phyloP scores from a whole-genome alignment of 2,113 vertebrate genomes.

The Puntigrus tetrazona region DNA sequence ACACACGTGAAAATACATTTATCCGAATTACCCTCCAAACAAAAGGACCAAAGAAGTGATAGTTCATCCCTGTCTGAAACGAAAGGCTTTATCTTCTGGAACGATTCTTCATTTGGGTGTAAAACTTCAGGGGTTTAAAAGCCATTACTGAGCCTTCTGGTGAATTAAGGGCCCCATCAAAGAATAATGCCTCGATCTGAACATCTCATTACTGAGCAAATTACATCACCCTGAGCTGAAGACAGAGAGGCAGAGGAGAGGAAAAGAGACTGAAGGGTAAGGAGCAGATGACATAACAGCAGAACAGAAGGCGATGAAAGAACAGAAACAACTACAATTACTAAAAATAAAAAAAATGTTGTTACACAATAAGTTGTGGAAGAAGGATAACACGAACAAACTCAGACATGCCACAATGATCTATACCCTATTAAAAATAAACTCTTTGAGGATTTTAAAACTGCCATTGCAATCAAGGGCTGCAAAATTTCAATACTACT shows the following conservation, averaged over 20 bases:
- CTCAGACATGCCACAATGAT: neutral
- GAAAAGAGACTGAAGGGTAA: slow-evolving; percentile 16
- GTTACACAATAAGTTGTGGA: neutral
- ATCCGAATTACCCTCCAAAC: slow-evolving; percentile 27
- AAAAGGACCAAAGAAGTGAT: slow-evolving; percentile 14
- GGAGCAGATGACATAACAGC: slow-evolving; percentile 6
- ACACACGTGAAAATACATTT: neutral
- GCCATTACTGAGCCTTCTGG: slow-evolving; percentile 47
- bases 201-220: slow-evolving; percentile 51
- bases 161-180: slow-evolving; percentile 47
- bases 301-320: neutral
- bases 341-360: neutral
- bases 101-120: slow-evolving; percentile 34
- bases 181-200: slow-evolving; percentile 49
- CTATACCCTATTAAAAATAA: neutral
- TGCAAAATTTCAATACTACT: neutral
- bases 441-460: no score
- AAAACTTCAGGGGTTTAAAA: slow-evolving; percentile 51
- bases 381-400: neutral
- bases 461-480: neutral
- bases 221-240: slow-evolving; percentile 36
- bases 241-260: slow-evolving; percentile 25
- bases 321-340: neutral
- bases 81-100: slow-evolving; percentile 40
- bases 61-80: slow-evolving; percentile 39